Evolutionary conservation across 2,888 invertebrate genomes (phyloP).

Genomic region (Orchesella flavescens): DNA sequence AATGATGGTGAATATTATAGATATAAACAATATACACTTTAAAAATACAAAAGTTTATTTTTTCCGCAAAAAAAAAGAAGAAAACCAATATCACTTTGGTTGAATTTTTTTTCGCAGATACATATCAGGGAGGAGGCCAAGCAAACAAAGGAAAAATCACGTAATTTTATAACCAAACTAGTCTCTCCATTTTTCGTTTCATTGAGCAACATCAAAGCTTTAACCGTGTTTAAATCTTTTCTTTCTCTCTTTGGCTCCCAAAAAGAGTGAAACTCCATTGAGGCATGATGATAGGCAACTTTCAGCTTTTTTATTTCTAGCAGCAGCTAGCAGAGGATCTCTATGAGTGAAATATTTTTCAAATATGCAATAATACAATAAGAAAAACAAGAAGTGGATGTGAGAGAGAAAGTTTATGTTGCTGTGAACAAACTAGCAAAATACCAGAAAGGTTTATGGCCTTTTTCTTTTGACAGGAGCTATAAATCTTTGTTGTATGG

Average conservation of each 20-base stretch:
- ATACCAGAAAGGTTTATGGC: constrained; percentile 56
- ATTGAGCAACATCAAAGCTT: constrained; percentile 28
- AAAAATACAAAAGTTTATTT: not conserved
- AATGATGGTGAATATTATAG: not conserved
- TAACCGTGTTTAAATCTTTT: constrained; percentile 21
- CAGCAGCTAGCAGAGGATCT: not conserved
- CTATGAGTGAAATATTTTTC: constrained; percentile 9
- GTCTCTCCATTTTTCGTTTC: constrained; percentile 19
- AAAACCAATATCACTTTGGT: constrained; percentile 18
- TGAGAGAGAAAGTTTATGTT: constrained; percentile 17
- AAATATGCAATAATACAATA: constrained; percentile 27
- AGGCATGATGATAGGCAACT: constrained; percentile 30
- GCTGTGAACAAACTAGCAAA: constrained; percentile 24
- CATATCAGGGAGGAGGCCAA: not conserved
- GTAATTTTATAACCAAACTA: constrained; percentile 2
- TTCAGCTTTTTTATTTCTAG: constrained; percentile 22
- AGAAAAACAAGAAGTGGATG: constrained; percentile 19
- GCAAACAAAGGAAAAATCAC: not conserved
- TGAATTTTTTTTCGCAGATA: not conserved
- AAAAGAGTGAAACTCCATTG: not conserved
- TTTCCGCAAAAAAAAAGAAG: constrained; percentile 11
- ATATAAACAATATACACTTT: not conserved
- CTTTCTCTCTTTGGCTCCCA: not conserved
- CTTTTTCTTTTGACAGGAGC: constrained; percentile 54
- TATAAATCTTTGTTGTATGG: constrained; percentile 58